A percentile compares a stretch with the other conserved stretches of the same genome.
Evolutionary conservation across 2,888 invertebrate genomes (phyloP).

Genomic region (Branchipolynoe longqiensis): DNA sequence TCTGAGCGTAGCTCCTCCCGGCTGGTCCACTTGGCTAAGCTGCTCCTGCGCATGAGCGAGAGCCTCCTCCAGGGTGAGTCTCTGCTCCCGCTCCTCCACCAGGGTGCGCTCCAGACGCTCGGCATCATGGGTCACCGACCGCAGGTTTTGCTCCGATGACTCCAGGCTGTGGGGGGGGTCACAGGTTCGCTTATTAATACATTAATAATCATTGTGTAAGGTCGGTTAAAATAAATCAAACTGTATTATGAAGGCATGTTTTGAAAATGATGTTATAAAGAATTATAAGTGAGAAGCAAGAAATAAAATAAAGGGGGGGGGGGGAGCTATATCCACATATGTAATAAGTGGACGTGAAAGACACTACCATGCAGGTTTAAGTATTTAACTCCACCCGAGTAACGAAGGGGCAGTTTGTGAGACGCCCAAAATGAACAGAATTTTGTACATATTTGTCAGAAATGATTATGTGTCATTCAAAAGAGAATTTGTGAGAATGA

Average conservation of each 20-base stretch:
- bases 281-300: no score
- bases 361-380: no score
- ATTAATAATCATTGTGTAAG: not conserved
- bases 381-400: no score
- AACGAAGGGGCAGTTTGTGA: no score
- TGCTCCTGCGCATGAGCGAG: conserved; percentile 47
- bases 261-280: no score
- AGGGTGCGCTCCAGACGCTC: conserved; percentile 49
- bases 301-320: no score
- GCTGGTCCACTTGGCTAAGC: conserved; percentile 35
- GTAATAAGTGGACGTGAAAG: no score
- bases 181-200: not conserved
- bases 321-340: no score
- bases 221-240: not conserved
- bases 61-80: conserved; percentile 45
- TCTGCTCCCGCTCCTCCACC: conserved; percentile 51
- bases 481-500: no score
- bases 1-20: not conserved
- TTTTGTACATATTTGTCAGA: no score
- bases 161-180: conserved; percentile 21
- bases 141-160: conserved; percentile 15
- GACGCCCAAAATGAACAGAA: no score
- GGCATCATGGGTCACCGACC: not conserved
- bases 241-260: not conserved
- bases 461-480: no score